A percentile compares a stretch with the other conserved stretches of the same genome.
Evolutionary conservation across 2,113 vertebrate species (phyloP).

Genomic region (Turnix velox): DNA sequence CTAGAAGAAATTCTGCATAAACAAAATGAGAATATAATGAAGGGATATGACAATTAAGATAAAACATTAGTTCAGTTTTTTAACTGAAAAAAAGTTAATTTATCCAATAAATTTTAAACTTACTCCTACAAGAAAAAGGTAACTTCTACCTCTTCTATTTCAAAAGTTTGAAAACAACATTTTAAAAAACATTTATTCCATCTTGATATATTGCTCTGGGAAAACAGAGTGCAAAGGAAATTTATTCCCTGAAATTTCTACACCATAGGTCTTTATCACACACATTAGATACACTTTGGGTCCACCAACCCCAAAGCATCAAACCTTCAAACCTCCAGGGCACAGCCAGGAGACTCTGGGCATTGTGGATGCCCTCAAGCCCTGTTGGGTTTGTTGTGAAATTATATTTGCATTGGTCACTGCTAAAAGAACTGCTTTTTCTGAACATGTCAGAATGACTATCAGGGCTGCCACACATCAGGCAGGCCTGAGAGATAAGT

Average conservation of each 20-base stretch:
- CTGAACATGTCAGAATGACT: neutral
- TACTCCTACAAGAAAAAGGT: neutral
- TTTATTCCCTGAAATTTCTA: constrained; percentile 24
- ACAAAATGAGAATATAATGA: neutral
- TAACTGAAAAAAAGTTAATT: neutral
- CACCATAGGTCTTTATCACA: neutral
- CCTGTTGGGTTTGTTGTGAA: neutral
- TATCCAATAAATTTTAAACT: neutral
- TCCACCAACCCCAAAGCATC: neutral
- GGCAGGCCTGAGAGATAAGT: neutral
- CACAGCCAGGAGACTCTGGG: neutral
- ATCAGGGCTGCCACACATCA: constrained; percentile 25
- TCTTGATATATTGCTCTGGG: neutral
- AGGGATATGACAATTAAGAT: neutral
- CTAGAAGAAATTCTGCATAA: neutral
- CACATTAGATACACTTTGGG: neutral
- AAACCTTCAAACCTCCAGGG: neutral
- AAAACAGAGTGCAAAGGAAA: neutral
- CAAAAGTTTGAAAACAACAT: neutral
- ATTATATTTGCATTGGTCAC: neutral
- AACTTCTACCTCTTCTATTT: neutral
- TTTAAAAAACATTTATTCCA: constrained; percentile 6
- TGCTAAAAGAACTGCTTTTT: neutral
- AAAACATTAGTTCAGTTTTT: neutral
- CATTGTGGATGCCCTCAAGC: neutral